A percentile compares a stretch with the other conserved stretches of the same genome.
Evolutionary conservation across 2,888 invertebrate species (phyloP).

Genomic region (Willowsia nigromaculata): DNA sequence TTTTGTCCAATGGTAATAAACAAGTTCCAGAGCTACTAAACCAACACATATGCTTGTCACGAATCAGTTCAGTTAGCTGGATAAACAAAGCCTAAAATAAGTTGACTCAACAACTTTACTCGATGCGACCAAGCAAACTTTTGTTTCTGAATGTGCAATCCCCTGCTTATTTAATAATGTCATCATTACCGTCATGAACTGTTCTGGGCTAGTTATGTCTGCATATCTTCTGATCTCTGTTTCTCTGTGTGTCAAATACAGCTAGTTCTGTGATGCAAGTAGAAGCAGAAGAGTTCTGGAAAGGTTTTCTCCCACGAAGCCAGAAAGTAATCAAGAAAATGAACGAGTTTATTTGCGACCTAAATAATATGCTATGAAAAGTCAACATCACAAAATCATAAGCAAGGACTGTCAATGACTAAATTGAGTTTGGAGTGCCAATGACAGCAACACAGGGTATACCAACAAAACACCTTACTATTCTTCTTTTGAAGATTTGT

Average conservation of each 20-base stretch:
- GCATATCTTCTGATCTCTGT: not conserved
- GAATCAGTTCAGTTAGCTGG: not conserved
- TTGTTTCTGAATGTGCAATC: not conserved
- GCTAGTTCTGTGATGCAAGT: not conserved
- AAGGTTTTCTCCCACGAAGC: not conserved
- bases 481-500: no score
- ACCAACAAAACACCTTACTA: not conserved
- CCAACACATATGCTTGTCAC: not conserved
- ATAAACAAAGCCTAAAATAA: not conserved
- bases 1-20: not conserved
- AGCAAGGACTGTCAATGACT: not conserved
- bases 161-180: not conserved
- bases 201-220: not conserved
- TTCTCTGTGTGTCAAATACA: not conserved
- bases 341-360: not conserved
- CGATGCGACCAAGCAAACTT: not conserved
- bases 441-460: not conserved
- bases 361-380: not conserved
- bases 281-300: not conserved
- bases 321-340: slow-evolving; percentile 20
- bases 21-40: not conserved
- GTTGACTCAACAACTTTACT: not conserved
- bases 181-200: not conserved
- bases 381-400: not conserved
- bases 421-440: not conserved